Evolutionary conservation across 2,113 vertebrate genomes (phyloP).

Genomic region (Myrmophylax atrothorax): DNA sequence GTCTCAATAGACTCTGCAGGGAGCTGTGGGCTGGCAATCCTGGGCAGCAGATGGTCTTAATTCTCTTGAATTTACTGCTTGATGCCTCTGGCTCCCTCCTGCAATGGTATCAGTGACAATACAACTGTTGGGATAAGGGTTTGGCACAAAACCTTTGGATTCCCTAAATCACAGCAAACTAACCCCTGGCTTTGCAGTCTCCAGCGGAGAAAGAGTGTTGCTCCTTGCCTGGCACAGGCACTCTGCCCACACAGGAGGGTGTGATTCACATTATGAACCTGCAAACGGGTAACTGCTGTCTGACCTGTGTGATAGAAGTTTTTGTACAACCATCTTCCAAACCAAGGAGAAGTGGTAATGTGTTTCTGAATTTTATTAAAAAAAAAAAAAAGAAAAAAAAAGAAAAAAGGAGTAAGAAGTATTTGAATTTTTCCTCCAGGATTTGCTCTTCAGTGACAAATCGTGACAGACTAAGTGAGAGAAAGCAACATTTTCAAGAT

Average conservation of each 20-base stretch:
- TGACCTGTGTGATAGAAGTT: background rate
- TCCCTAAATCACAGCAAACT: background rate
- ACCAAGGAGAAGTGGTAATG: background rate
- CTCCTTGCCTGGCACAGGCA: background rate
- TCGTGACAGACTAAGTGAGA: background rate
- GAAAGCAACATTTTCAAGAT: background rate
- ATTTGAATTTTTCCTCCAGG: background rate
- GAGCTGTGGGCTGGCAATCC: background rate
- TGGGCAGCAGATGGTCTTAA: constrained; percentile 34
- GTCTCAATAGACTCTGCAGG: background rate
- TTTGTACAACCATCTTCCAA: background rate
- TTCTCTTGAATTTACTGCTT: constrained; percentile 14
- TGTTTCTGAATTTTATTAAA: background rate
- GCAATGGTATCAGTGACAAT: background rate
- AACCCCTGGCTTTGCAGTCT: background rate
- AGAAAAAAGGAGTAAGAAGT: background rate
- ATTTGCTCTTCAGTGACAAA: background rate
- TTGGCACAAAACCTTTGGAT: background rate
- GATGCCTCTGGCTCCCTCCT: background rate
- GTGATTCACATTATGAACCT: background rate
- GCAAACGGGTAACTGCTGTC: background rate
- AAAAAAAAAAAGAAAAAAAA: background rate
- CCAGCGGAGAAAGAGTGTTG: background rate
- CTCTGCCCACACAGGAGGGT: background rate
- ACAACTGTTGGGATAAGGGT: background rate